These are phyloP conservation scores for Pristis pectinata DNA, from an alignment of 2,797 vertebrate species.

Conservation along the genomic window DNA sequence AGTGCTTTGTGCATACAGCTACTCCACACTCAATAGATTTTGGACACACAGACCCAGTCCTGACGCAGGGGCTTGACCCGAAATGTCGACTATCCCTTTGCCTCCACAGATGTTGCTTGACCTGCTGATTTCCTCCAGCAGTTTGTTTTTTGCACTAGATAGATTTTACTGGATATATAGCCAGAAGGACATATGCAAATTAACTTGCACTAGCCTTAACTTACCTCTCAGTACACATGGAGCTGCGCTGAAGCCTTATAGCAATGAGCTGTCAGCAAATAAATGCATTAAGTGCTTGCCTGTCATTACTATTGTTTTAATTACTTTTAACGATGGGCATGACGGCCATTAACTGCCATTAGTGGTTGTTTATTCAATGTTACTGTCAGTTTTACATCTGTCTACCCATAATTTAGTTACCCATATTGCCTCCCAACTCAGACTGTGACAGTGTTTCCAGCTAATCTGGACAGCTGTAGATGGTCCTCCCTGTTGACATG, in stretches of 20 bases:
- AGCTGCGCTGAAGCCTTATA: background rate
- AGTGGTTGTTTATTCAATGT: background rate
- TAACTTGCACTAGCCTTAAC: background rate
- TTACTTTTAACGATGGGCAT: background rate
- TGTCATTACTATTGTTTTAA: background rate
- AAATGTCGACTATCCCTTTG: no score
- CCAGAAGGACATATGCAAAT: no score
- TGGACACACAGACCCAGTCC: no score
- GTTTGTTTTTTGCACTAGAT: background rate
- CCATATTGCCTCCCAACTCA: background rate
- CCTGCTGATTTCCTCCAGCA: no score
- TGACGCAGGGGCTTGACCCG: no score
- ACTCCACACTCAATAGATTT: no score
- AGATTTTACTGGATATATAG: background rate
- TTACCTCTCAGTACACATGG: background rate
- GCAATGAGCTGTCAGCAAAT: background rate
- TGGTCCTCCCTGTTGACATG: background rate
- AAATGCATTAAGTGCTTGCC: background rate
- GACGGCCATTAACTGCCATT: background rate
- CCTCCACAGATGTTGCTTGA: no score
- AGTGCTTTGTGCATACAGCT: background rate
- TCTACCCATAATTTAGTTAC: no score
- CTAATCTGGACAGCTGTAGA: background rate
- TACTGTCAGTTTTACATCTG: background rate
- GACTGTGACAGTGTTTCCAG: background rate